A percentile compares a stretch with the other conserved stretches of the same genome.
phyloP scores from a whole-genome alignment of 1,140 invertebrate species.

The Galleria mellonella region DNA sequence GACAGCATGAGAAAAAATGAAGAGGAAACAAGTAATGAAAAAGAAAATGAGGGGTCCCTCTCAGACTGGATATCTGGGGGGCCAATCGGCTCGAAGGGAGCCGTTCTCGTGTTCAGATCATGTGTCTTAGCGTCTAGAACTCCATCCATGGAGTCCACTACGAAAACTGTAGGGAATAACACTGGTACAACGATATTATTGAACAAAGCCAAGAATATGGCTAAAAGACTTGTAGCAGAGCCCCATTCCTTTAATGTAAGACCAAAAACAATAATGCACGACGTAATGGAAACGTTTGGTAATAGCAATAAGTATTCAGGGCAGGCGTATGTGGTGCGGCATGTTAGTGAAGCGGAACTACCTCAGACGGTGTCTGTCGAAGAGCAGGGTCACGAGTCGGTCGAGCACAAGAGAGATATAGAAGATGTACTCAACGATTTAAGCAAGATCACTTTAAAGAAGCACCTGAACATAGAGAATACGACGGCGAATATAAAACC shows the following conservation, averaged over 20 bases:
- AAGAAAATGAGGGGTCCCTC: slow-evolving; percentile 75
- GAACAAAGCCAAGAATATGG: slow-evolving; percentile 67
- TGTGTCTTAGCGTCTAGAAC: slow-evolving; percentile 72
- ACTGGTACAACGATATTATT: slow-evolving; percentile 57
- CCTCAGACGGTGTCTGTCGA: slow-evolving; percentile 32
- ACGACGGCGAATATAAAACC: slow-evolving; percentile 66
- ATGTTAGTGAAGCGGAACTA: slow-evolving; percentile 48
- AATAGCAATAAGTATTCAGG: slow-evolving; percentile 43
- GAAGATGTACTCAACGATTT: slow-evolving; percentile 66
- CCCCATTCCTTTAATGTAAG: slow-evolving; percentile 51
- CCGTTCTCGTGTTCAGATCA: slow-evolving; percentile 75
- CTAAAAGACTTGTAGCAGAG: slow-evolving; percentile 52
- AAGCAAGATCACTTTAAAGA: slow-evolving; percentile 66
- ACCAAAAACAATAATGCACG: slow-evolving; percentile 65
- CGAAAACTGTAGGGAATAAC: slow-evolving; percentile 56
- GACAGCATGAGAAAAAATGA: slow-evolving; percentile 62
- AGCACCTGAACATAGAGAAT: slow-evolving; percentile 62
- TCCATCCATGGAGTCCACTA: slow-evolving; percentile 57
- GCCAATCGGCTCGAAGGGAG: slow-evolving; percentile 68
- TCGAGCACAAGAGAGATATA: slow-evolving; percentile 64
- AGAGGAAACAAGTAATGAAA: slow-evolving; percentile 36
- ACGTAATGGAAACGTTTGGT: slow-evolving; percentile 67
- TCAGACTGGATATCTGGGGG: slow-evolving; percentile 76
- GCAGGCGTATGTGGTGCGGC: slow-evolving; percentile 53
- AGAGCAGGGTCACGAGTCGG: slow-evolving; percentile 48